A percentile compares a stretch with the other conserved stretches of the same genome.
Evolutionary conservation across 2,113 vertebrate species (phyloP).

Genomic region (Isichthys henryi): DNA sequence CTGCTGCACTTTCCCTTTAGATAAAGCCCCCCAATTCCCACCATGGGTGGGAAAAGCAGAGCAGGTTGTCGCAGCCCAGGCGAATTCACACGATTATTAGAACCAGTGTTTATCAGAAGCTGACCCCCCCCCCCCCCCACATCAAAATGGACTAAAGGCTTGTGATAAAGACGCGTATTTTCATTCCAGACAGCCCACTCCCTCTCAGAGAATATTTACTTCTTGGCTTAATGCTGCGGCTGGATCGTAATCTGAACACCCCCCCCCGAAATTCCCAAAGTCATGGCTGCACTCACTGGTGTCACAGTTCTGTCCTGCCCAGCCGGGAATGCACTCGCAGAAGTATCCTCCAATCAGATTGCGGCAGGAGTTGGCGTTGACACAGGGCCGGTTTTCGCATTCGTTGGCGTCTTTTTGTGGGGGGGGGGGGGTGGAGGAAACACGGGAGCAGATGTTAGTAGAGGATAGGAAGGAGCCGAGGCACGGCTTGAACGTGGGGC

Average conservation of each 20-base stretch:
- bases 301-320: conserved; percentile 84
- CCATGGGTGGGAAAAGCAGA: neutral
- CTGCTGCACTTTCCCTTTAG: neutral
- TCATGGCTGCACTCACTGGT: conserved; percentile 63
- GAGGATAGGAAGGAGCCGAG: neutral
- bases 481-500: neutral
- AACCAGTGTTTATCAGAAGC: neutral
- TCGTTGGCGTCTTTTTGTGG: conserved; percentile 73
- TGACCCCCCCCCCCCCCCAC: neutral
- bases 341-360: conserved; percentile 90
- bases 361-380: conserved; percentile 81
- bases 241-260: neutral
- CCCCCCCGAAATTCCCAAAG: neutral
- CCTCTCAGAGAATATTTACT: neutral
- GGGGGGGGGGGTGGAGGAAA: neutral
- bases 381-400: conserved; percentile 75
- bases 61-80: neutral
- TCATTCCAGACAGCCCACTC: neutral
- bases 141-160: neutral
- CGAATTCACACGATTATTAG: neutral
- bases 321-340: conserved; percentile 82
- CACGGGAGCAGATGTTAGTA: neutral
- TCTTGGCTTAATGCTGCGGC: neutral
- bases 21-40: neutral
- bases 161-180: neutral